Base-by-base conservation (phyloP, 1,140 invertebrate species). In the Cydia strobilella region DNA sequence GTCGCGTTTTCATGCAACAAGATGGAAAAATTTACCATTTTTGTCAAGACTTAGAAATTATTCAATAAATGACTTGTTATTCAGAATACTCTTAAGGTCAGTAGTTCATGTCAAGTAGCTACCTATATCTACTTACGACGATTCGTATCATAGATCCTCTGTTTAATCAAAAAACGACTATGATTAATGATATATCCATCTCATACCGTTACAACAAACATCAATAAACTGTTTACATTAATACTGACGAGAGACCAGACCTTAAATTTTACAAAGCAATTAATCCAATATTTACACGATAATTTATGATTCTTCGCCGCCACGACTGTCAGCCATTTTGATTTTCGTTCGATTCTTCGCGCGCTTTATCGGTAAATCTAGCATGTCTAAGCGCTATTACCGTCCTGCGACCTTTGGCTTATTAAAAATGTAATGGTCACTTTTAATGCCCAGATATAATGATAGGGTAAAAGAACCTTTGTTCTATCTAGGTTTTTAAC, bases 271-370 rank as follows among this genome's bases (percentile, higher is more conserved):
- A 59, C 15, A 59, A 9, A 59, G 54, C 27, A 35, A 65, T 35
- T 15, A 65, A 65, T 65, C 63, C 27, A 65, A 65, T 35, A 65
- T 65, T 15, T 7, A 65, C 15, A n/a, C 63, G 13, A 31, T 31
- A 31, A 35, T 65, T 65, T 65, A 65, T 65, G 63, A 65, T 23
- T 65, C 81, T 81, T 82, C 77, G 65, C 63, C 62, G 23, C 73
- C 59, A 66, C 77, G 62, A 48, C 69, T 59, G 63, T 72, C 45
- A 74, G 75, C 77, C 79, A 82, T 79, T 81, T 79, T 79, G 76
- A 73, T 76, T 80, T 39, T 45, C 51, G 73, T 79, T 76, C 72
- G 72, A 23, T 74, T 42, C 45, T 79, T 65, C 42, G 59, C 35
- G 51, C 39, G 63, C 6, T 39, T 42, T 72, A 48, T 72, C 71